phyloP scores from a whole-genome alignment of 2,888 invertebrate species.

The Limnephilus marmoratus region DNA sequence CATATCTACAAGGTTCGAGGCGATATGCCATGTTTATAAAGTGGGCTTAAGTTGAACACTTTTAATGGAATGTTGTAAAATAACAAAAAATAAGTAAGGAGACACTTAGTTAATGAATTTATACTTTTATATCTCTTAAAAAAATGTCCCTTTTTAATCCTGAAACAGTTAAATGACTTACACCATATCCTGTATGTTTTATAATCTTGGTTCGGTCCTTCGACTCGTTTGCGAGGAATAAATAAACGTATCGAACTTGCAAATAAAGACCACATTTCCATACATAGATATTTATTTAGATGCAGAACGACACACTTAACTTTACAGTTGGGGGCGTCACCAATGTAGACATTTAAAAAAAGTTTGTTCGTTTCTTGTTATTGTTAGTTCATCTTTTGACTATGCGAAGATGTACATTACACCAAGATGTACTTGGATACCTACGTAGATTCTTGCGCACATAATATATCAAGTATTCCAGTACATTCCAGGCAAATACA shows the following conservation, averaged over 20 bases:
- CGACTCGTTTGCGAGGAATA: conserved; percentile 33
- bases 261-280: conserved; percentile 37
- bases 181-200: not conserved
- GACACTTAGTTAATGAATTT: no score
- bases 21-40: no score
- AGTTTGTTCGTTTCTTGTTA: not conserved
- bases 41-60: no score
- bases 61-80: no score
- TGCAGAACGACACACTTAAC: not conserved
- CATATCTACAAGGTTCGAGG: not conserved
- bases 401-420: no score
- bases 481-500: no score
- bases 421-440: no score
- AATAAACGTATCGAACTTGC: conserved; percentile 32
- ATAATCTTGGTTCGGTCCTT: not conserved
- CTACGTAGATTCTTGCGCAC: no score
- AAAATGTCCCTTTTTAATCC: no score
- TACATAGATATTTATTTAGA: not conserved
- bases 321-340: not conserved
- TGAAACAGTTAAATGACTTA: not conserved
- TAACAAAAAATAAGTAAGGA: no score
- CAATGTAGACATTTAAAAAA: not conserved
- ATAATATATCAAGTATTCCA: no score
- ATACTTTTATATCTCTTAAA: no score
- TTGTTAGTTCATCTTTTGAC: not conserved